phyloP scores from a whole-genome alignment of 2,888 invertebrate genomes.

The Noctuana brunneofusca region DNA sequence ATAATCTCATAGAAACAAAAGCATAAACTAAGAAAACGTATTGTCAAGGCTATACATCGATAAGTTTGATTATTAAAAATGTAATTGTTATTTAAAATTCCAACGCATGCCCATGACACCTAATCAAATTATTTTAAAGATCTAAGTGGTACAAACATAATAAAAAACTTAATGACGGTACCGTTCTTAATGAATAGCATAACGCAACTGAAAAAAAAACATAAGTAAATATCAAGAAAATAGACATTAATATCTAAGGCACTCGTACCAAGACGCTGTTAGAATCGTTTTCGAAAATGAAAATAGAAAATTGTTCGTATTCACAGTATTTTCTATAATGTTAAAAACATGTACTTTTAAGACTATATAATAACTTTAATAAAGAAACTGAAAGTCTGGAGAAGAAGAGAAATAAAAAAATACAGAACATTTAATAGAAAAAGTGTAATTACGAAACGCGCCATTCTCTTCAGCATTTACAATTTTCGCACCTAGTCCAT shows the following conservation, averaged over 20 bases:
- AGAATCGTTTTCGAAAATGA: conserved; percentile 58
- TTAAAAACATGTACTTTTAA: conserved; percentile 11
- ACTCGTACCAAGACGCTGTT: conserved; percentile 83
- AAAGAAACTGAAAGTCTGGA: no score
- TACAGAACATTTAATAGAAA: conserved; percentile 46
- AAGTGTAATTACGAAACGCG: conserved; percentile 46
- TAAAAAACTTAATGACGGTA: conserved; percentile 7
- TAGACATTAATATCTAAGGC: conserved; percentile 68
- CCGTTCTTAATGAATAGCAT: conserved; percentile 52
- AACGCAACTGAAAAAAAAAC: conserved; percentile 52
- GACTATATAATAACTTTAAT: neutral
- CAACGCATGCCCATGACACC: neutral
- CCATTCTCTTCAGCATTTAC: conserved; percentile 69
- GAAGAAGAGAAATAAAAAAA: no score
- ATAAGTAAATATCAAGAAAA: conserved; percentile 49
- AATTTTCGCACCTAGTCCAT: conserved; percentile 75
- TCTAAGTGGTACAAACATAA: neutral
- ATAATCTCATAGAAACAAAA: conserved; percentile 7
- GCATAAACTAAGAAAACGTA: no score
- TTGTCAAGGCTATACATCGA: no score
- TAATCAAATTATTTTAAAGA: neutral
- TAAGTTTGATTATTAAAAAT: neutral
- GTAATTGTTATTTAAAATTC: neutral
- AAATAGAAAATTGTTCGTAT: conserved; percentile 50
- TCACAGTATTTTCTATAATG: conserved; percentile 55